phyloP scores from a whole-genome alignment of 2,888 invertebrate genomes.

The Drosophila nr. medialis region DNA sequence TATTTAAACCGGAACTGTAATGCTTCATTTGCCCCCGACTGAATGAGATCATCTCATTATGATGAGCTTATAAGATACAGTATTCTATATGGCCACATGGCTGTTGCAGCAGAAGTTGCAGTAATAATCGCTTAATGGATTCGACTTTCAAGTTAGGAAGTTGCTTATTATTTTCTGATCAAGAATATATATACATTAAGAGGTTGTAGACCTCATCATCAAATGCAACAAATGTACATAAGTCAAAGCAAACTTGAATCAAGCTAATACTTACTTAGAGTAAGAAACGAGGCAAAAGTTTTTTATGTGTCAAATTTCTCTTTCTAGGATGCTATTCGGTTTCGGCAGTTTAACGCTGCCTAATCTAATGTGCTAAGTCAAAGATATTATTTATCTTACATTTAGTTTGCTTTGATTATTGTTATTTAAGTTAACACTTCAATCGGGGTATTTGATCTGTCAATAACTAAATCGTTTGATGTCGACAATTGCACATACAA shows the following conservation, averaged over 20 bases:
- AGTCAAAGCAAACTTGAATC: not conserved
- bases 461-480: not conserved
- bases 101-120: not conserved
- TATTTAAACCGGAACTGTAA: conserved; percentile 39
- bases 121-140: not conserved
- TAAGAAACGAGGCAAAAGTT: not conserved
- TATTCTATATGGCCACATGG: not conserved
- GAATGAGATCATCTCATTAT: not conserved
- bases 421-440: not conserved
- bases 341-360: too few relatives aligned
- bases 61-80: not conserved
- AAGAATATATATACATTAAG: not conserved
- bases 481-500: not conserved
- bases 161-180: not conserved
- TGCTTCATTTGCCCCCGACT: not conserved
- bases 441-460: not conserved
- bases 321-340: not conserved
- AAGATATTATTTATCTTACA: not conserved
- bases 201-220: not conserved
- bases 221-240: not conserved
- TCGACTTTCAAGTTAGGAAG: not conserved
- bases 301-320: not conserved
- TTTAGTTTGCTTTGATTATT: not conserved
- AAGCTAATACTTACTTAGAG: not conserved
- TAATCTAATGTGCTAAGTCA: not conserved